Evolutionary conservation across 2,888 invertebrate genomes (phyloP).

Genomic region (Chalcis sispes): DNA sequence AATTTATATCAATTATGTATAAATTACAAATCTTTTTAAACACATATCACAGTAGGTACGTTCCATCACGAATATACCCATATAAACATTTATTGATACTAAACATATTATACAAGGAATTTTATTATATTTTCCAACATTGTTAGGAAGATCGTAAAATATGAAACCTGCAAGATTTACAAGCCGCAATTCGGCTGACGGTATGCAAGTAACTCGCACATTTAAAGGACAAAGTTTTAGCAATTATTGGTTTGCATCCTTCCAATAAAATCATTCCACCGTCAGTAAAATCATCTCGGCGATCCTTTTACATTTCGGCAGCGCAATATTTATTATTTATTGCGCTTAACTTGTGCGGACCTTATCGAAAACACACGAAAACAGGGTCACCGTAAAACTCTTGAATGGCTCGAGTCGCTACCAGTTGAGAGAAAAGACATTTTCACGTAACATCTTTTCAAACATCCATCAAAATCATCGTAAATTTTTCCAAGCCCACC

Average conservation of each 20-base stretch:
- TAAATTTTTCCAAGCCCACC: constrained; percentile 36
- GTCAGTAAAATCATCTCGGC: constrained; percentile 28
- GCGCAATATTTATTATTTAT: constrained; percentile 16
- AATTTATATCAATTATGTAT: neutral
- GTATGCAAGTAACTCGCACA: neutral
- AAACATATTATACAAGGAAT: neutral
- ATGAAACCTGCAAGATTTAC: neutral
- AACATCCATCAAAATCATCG: constrained; percentile 45
- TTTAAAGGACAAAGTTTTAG: constrained; percentile 13
- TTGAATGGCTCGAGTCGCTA: constrained; percentile 14
- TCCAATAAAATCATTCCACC: constrained; percentile 37
- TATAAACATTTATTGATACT: neutral
- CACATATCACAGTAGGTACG: neutral
- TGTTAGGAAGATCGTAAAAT: constrained; percentile 3
- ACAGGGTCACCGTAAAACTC: constrained; percentile 14
- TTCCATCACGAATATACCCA: neutral
- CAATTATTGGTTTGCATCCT: constrained; percentile 27
- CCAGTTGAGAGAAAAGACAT: constrained; percentile 29
- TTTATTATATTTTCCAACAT: constrained; percentile 7
- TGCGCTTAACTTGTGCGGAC: neutral
- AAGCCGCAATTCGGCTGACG: neutral
- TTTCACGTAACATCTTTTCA: constrained; percentile 48
- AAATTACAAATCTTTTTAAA: neutral
- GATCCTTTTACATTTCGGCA: neutral
- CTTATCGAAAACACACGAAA: too few relatives aligned